A percentile compares a stretch with the other conserved stretches of the same genome.
Evolutionary conservation across 2,113 vertebrate species (phyloP).

Genomic region (Camelus bactrianus): DNA sequence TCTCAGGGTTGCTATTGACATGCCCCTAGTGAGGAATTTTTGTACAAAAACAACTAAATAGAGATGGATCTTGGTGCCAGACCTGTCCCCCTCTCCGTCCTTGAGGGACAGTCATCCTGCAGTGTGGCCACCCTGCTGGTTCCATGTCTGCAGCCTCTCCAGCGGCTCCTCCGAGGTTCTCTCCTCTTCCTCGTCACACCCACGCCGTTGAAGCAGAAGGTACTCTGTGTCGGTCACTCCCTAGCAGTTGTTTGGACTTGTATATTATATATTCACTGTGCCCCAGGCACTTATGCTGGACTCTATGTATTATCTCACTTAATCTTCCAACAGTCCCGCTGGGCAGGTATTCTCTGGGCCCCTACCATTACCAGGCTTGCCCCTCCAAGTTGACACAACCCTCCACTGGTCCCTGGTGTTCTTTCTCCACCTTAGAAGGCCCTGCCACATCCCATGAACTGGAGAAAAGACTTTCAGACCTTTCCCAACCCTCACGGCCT

Average conservation of each 20-base stretch:
- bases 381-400: neutral
- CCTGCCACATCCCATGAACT: neutral
- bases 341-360: neutral
- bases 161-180: neutral
- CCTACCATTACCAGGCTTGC: neutral
- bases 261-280: too few species aligned
- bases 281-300: neutral
- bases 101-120: neutral
- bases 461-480: neutral
- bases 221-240: neutral
- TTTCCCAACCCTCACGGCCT: neutral
- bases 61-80: neutral
- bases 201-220: fast-evolving
- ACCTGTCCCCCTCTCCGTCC: neutral
- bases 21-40: neutral
- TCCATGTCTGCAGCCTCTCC: neutral
- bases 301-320: neutral
- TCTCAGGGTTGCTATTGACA: neutral
- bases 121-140: fast-evolving
- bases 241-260: neutral
- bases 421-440: neutral
- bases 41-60: neutral
- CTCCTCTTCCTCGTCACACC: neutral
- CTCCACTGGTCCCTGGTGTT: neutral
- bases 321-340: neutral